Base-by-base conservation (phyloP, 2,797 vertebrate genomes). In the Vespertilio murinus region DNA sequence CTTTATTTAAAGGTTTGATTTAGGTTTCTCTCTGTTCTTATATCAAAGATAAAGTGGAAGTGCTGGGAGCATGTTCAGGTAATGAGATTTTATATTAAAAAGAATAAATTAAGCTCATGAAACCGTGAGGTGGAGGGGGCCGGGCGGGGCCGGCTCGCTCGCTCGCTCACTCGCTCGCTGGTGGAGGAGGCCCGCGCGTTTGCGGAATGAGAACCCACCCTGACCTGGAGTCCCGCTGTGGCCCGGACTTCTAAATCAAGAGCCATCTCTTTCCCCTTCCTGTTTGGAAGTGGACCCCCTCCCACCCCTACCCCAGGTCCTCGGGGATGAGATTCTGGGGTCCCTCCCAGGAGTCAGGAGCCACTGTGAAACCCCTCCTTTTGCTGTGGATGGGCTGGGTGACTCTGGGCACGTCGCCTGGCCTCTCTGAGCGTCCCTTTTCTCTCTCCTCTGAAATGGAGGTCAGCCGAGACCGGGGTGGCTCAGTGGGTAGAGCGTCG, bases 21-120 rank as follows among this genome's bases (percentile, higher is more conserved):
- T 99, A 99, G 99, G 99, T 99, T 99, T 99, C 99, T 98, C 98
- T 99, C 99, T 99, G 99, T 99, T 99, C 99, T 99, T 99, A 99
- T 99, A 99, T 99, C 99, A 99, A 99, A 98, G 98, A 97, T 98
- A 97, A 98, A 98, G 98, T 98, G 98, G 98, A 99, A 98, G 98
- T 98, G 98, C 98, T 98, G 98, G 98, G 98, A 98, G 98, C 99
- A 98, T 98, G 98, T 99, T 98, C 98, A 99, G 99, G 98, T 99
- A 99, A 99, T 99, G 99, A 99, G 99, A 99, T 99, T 99, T 99
- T 98, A 99, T 98, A 98, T 98, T 98, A 98, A 98, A 98, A 98
- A 98, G 98, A 98, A 98, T 98, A 98, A 98, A 98, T 98, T 98
- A 98, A 98, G 98, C 97, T 98, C 97, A 98, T 98, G 98, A 98